Evolutionary conservation across 64 coral and sea anemone genomes (phyloP).

Genomic region (Dendronephthya gigantea): DNA sequence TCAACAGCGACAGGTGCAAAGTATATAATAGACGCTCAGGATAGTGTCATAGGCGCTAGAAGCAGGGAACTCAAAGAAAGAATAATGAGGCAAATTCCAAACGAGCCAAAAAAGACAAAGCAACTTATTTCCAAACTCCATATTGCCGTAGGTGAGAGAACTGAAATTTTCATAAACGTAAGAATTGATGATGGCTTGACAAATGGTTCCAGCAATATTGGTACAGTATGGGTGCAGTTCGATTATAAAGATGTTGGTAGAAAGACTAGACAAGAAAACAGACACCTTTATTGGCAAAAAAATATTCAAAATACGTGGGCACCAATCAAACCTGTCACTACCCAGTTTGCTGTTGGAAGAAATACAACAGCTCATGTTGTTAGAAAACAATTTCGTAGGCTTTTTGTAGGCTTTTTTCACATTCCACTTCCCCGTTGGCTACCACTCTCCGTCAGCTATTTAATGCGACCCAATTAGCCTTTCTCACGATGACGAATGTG

Average conservation of each 20-base stretch:
- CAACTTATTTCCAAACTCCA: neutral
- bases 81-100: conserved; percentile 4
- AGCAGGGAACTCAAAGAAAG: neutral
- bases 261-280: neutral
- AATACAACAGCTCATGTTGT: conserved; percentile 20
- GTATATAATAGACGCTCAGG: neutral
- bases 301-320: conserved; percentile 27
- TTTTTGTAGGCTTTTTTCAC: too few relatives aligned
- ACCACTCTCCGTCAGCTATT: neutral
- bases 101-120: neutral
- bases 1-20: neutral
- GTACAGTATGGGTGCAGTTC: neutral
- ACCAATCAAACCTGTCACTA: conserved; percentile 34
- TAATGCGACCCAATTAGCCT: too few relatives aligned
- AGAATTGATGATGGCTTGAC: conserved; percentile 7
- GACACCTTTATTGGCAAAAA: conserved; percentile 1
- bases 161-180: neutral
- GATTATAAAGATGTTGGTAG: neutral
- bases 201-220: conserved; percentile 1
- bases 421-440: neutral
- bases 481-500: too few relatives aligned
- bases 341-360: conserved; percentile 31
- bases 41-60: neutral
- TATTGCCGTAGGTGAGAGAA: neutral
- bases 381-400: conserved; percentile 49